phyloP scores from a whole-genome alignment of 2,113 vertebrate species.

The Erpornis zantholeuca region DNA sequence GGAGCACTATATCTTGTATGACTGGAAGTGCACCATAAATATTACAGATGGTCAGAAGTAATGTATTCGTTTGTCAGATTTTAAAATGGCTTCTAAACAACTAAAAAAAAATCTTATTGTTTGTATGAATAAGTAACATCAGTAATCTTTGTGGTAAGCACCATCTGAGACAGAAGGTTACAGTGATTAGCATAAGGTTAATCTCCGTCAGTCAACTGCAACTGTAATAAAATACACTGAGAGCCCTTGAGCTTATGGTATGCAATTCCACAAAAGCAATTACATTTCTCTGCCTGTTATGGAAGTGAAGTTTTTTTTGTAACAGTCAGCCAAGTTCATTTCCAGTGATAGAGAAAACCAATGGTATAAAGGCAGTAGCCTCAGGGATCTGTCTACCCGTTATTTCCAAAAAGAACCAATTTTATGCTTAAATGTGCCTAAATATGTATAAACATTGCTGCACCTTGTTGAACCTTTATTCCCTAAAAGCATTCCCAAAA shows the following conservation, averaged over 20 bases:
- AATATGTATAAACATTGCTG: neutral
- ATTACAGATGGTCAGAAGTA: neutral
- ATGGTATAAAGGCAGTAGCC: neutral
- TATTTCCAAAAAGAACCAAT: neutral
- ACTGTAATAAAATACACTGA: neutral
- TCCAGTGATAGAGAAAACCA: neutral
- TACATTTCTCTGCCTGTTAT: neutral
- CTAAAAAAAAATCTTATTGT: neutral
- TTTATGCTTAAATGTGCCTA: neutral
- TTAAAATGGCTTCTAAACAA: neutral
- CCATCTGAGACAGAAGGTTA: neutral
- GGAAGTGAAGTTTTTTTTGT: neutral
- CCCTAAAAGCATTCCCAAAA: neutral
- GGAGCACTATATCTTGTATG: neutral
- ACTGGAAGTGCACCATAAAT: neutral
- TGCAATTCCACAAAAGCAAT: conserved; percentile 13
- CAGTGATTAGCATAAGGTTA: neutral
- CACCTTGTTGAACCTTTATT: neutral
- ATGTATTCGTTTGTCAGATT: neutral
- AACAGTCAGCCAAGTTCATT: neutral
- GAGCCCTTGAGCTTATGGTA: neutral
- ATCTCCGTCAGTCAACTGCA: neutral
- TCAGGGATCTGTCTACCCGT: neutral
- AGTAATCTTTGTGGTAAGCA: neutral
- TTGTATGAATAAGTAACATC: neutral